Evolutionary conservation across 2,113 vertebrate species (phyloP).

Genomic region (Dermatemys mawii): DNA sequence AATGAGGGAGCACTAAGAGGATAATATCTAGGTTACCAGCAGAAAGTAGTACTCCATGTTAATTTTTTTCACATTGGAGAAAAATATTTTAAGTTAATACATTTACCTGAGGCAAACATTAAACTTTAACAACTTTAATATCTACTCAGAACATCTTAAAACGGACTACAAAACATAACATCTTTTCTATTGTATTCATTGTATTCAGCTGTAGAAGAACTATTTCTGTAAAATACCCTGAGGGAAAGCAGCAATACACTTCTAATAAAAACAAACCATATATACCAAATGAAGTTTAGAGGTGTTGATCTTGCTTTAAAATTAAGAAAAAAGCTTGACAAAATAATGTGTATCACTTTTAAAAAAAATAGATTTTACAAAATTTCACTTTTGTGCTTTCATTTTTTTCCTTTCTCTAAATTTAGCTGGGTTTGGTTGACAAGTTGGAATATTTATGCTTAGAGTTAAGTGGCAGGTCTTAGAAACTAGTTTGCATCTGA

Average conservation of each 20-base stretch:
- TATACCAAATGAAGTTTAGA: background rate
- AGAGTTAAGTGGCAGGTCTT: slow-evolving; percentile 13
- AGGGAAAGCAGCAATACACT: background rate
- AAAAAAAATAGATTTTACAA: background rate
- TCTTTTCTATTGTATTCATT: background rate
- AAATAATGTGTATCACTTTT: background rate
- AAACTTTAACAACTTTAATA: background rate
- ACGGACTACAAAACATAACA: background rate
- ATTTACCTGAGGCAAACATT: background rate
- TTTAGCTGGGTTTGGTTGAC: background rate
- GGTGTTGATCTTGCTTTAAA: background rate
- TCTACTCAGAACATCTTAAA: background rate
- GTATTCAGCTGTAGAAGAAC: fast-evolving
- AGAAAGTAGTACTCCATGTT: background rate
- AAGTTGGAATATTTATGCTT: slow-evolving; percentile 32
- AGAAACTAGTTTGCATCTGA: slow-evolving; percentile 31
- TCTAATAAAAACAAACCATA: background rate
- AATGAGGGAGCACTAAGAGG: background rate
- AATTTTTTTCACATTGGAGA: background rate
- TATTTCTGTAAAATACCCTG: background rate
- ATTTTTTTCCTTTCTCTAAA: background rate
- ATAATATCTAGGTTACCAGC: background rate
- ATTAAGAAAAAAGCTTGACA: background rate
- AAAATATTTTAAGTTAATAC: background rate
- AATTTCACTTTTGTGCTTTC: background rate